These are phyloP conservation scores for Calidris pygmaea DNA, from an alignment of 2,113 vertebrate species.

Conservation along the genomic window DNA sequence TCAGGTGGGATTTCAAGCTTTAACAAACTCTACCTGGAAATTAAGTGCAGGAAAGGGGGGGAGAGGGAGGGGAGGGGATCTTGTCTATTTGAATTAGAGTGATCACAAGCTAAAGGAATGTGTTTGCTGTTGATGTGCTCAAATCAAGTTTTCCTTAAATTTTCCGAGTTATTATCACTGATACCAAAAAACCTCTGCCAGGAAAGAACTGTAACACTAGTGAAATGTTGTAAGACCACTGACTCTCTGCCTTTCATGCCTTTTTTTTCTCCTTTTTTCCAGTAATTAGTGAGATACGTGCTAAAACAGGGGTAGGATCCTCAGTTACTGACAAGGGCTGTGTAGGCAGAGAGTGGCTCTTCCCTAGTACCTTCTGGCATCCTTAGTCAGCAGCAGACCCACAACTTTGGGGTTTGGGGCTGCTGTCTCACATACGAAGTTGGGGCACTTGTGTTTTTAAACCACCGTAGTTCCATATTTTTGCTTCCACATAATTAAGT, in stretches of 20 bases:
- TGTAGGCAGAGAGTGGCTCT: not conserved
- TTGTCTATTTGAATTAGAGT: slow-evolving; percentile 39
- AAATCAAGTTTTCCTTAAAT: slow-evolving; percentile 48
- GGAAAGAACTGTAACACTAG: slow-evolving; percentile 25
- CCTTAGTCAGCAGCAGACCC: not conserved
- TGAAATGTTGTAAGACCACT: slow-evolving; percentile 22
- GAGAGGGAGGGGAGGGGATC: rapidly evolving
- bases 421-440: not conserved
- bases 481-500: slow-evolving; percentile 36
- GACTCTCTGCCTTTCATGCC: not conserved
- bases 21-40: slow-evolving; percentile 78
- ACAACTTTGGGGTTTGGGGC: not conserved
- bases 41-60: slow-evolving; percentile 37
- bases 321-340: not conserved
- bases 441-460: not conserved
- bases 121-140: not conserved
- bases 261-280: slow-evolving; percentile 19
- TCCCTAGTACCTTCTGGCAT: not conserved
- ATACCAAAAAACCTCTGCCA: not conserved
- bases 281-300: not conserved
- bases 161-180: slow-evolving; percentile 28
- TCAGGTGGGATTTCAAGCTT: slow-evolving; percentile 75
- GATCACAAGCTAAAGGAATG: slow-evolving; percentile 45
- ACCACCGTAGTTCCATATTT: not conserved
- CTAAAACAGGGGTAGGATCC: not conserved